A percentile compares a stretch with the other conserved stretches of the same genome.
These are phyloP conservation scores for Paramuricea clavata DNA, from an alignment of 92 coral and sea anemone species.

Conservation along the genomic window DNA sequence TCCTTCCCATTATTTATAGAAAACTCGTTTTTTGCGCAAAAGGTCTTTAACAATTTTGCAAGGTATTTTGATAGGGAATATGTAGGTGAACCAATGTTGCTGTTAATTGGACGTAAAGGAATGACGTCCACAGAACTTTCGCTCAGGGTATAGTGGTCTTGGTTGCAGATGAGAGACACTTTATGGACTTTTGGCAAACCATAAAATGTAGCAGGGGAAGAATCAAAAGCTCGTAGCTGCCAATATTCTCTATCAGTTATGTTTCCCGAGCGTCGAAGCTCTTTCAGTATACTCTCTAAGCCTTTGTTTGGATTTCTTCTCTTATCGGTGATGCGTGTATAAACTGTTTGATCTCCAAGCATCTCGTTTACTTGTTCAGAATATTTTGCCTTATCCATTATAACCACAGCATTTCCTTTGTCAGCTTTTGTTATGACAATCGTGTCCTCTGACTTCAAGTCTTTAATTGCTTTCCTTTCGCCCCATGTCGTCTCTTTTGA, in stretches of 20 bases:
- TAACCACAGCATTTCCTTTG: conserved; percentile 51
- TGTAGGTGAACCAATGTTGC: conserved; percentile 32
- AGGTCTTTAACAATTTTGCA: conserved; percentile 8
- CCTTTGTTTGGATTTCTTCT: neutral
- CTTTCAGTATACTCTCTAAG: neutral
- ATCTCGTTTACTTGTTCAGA: neutral
- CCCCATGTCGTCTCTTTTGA: too few relatives aligned
- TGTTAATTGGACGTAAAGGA: conserved; percentile 40
- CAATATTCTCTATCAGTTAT: conserved; percentile 3
- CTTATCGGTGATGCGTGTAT: neutral
- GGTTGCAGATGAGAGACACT: neutral
- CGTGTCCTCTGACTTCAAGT: conserved; percentile 47
- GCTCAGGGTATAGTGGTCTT: conserved; percentile 17
- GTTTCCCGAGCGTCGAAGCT: neutral
- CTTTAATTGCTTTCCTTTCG: conserved; percentile 25
- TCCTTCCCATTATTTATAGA: conserved; percentile 27
- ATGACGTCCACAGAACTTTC: neutral
- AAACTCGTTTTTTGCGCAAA: neutral
- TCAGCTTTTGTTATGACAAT: conserved; percentile 56
- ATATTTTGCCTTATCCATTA: conserved; percentile 12
- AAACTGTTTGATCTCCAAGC: conserved; percentile 20
- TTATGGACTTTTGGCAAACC: conserved; percentile 42
- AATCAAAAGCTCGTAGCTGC: neutral
- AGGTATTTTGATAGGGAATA: conserved; percentile 30
- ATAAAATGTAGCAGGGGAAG: conserved; percentile 25